Evolutionary conservation across 2,888 invertebrate species (phyloP).

Genomic region (Fragum fragum): DNA sequence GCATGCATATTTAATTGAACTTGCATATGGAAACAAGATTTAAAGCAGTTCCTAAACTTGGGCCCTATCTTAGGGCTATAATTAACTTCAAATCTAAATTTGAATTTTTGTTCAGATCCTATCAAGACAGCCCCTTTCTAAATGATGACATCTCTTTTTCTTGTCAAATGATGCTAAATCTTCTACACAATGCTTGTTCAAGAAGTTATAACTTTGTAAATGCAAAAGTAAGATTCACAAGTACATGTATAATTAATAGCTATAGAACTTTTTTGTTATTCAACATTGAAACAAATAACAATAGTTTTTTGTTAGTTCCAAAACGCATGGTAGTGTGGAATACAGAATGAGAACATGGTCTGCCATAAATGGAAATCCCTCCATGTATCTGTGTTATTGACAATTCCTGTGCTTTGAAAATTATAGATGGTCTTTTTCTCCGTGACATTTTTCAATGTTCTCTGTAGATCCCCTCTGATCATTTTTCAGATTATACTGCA

Average conservation of each 20-base stretch:
- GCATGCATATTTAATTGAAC: neutral
- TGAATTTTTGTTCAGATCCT: neutral
- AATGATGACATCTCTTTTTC: too few species aligned
- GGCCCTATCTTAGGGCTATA: neutral
- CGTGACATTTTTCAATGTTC: too few species aligned
- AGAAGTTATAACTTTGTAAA: too few species aligned
- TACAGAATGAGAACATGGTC: neutral
- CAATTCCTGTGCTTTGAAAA: neutral
- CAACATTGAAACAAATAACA: neutral
- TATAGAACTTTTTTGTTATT: too few species aligned
- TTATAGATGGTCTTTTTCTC: too few species aligned
- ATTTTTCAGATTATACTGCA: too few species aligned
- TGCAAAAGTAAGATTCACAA: too few species aligned
- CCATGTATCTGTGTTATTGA: neutral
- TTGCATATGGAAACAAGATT: slow-evolving; percentile 1
- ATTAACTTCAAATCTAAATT: neutral
- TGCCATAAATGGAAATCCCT: neutral
- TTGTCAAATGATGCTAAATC: too few species aligned
- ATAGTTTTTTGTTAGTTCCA: neutral
- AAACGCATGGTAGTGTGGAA: neutral
- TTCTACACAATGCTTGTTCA: too few species aligned
- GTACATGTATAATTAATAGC: too few species aligned
- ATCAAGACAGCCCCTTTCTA: neutral
- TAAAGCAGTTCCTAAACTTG: neutral
- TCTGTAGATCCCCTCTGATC: too few species aligned